Evolutionary conservation across 1,140 invertebrate species (phyloP), one percentile per base, ranked within the genome.

Genomic region (Berghia stephanieae): DNA sequence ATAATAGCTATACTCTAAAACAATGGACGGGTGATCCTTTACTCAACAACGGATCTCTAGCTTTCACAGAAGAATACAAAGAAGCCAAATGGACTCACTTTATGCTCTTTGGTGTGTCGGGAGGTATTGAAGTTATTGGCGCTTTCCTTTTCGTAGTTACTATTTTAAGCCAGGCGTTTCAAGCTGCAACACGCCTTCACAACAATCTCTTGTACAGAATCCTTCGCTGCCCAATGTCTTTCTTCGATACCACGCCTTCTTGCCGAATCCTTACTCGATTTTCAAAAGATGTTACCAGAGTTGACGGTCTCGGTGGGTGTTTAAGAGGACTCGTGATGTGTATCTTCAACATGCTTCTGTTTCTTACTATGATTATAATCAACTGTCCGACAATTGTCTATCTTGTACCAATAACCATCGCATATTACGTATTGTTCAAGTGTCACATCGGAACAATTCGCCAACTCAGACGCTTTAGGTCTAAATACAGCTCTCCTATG

Each of bases 191-290:
- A 40, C 78, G 78, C 24, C 81, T 89, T 27, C 88, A 89, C 70
- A 34, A 77, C 34, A 79, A 79, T 34, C 78, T 91, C 67, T 79
- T 90, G 2, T 36, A 81, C 31, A 86, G 83, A 76, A 88, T 92
- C 60, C 81, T 93, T 38, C 87, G 90, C 79, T 89, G 89, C 55
- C 91, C 91, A 43, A 88, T 92, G 88, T 88, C 89, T 84, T 93
- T 92, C 86, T 93, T 92, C 81, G 93, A 94, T 84, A 88, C 90
- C n/a, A 93, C 93, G 31, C 92, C 92, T 5, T 87, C 90, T 40
- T 91, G 92, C 68, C 87, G 92, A 83, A 91, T 93, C 79, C 86
- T 92, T 82, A 93, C 92, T 87, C 88, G 92, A 82, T 92, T 92
- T 83, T 90, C 89, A 4, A 92, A 90, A 83, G 93, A 94, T 82